Percentiles rank a stretch among this genome's conserved stretches.
Evolutionary conservation across 2,113 vertebrate species (phyloP).

Genomic region (Mus pahari): DNA sequence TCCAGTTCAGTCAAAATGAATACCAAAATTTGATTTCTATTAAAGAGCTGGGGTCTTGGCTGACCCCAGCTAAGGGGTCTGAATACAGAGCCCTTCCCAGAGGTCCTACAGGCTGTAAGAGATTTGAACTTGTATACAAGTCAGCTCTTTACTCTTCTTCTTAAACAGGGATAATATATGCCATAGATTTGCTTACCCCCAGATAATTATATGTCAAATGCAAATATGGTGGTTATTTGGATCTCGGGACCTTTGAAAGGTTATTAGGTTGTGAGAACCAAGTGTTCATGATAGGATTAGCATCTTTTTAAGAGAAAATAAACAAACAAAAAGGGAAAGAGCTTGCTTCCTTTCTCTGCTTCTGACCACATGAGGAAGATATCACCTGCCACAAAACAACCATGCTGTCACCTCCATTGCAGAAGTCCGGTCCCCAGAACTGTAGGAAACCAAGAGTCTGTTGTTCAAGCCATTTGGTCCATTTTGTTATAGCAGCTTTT

Average conservation of each 20-base stretch:
- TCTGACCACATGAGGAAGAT: not conserved
- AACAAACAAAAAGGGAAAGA: not conserved
- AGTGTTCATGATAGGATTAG: not conserved
- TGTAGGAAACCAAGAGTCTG: not conserved
- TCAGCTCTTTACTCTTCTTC: not conserved
- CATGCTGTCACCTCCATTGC: not conserved
- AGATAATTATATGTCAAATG: too few relatives aligned
- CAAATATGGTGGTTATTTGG: not conserved
- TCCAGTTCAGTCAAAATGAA: conserved; percentile 46
- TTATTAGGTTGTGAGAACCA: not conserved
- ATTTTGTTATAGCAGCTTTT: not conserved
- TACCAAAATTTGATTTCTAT: not conserved
- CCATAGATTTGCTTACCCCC: not conserved
- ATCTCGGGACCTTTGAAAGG: not conserved
- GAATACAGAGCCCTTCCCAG: not conserved
- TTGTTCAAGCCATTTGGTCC: not conserved
- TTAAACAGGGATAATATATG: not conserved
- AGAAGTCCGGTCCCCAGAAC: not conserved
- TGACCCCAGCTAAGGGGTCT: not conserved
- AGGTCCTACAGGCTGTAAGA: not conserved
- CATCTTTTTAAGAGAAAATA: not conserved
- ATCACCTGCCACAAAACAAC: not conserved
- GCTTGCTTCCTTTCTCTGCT: not conserved
- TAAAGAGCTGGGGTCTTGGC: not conserved
- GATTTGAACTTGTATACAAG: not conserved